Evolutionary conservation across 2,113 vertebrate species (phyloP), one percentile per base, ranked within the genome.

Genomic region (Halcyon senegalensis): DNA sequence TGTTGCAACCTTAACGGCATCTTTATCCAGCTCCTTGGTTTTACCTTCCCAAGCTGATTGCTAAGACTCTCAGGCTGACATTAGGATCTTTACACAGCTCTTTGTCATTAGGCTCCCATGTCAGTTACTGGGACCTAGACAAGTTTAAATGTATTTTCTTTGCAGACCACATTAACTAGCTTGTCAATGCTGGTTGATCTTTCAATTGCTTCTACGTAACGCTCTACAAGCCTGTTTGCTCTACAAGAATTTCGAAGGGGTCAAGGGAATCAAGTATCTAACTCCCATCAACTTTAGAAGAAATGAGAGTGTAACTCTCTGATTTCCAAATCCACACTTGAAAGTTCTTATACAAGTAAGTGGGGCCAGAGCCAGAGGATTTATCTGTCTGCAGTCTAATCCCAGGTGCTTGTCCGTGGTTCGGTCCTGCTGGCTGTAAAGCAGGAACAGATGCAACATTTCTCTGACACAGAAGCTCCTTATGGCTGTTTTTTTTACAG

Each of bases 21-120:
- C 95, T 93, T 84, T 82, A 92, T 60, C 77, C 87, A 87, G 69
- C 56, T 82, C 87, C 80, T 68, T 87, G 77, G 86, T 66, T 53
- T 70, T 25, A 56, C 44, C 44, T 83, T 76, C 64, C 85, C 51
- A 43, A 27, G 66, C 58, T 56, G 87, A 93, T 76, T 82, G 76
- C 77, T 9, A 20, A 28, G 15, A 46, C n/a, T 87, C 78, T 51
- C 53, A 39, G 56, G 30, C 48, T 83, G 63, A 43, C 53, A 33
- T 74, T 6, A 72, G 39, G 51, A 48, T 53, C 75, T 83, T 77
- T 70, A 39, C 60, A 58, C 0, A 0, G 19, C 64, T 84, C 66
- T 46, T 78, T 64, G 48, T 50, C 91, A 55, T 70, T 46, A 80
- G 59, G 67, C 53, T 83, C 44, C 39, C 27, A 6, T 23, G 13